Base-by-base conservation (phyloP, 2,797 vertebrate genomes). In the Clarias pachynema region DNA sequence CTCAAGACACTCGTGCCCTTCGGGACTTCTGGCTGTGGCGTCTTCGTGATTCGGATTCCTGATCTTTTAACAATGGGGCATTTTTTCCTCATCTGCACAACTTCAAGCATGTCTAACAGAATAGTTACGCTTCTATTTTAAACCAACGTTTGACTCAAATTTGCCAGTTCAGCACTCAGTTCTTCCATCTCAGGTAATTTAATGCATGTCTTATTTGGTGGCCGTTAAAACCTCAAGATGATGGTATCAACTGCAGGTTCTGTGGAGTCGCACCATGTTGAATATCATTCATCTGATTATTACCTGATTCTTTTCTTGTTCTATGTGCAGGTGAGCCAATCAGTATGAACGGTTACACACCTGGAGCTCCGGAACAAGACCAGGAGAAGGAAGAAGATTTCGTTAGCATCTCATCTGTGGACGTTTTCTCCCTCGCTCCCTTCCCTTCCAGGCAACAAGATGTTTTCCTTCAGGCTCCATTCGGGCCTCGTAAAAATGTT, bases 381-480 rank as follows among this genome's bases (percentile, higher is more conserved):
- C 20, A 90, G 92, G 95, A 78, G 40, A n/a, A 77, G 62, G 60
- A 66, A 14, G 72, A 84, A 5, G 29, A 22, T 40, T 49, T 57
- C 24, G 2, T 15, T 26, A 12, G 84, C 0, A 26, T 72, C 1
- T 9, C 91, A 0, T 93, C 95, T 0, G 90, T 94, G 0, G 97
- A 99, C 16, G 95, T 98, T 86, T 97, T 98, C 88, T 95, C 96
- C 86, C 96, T 95, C 0, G 96, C 96, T 7, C 97, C 96, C 2
- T 96, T 96, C 83, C 81, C 92, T 82, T 93, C 93, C 53, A 66
- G 7, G 22, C 72, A 57, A 7, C 88, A 94, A 0, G 97, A 99
- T 3, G 94, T 98, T n/a, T 99, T 99, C 87, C 95, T 97, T 34
- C 94, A 94, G 92, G 97, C 97, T 0, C 97, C 98, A 0, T 98